phyloP scores from a whole-genome alignment of 2,888 invertebrate genomes.

The Xanthorhoe spadicearia region DNA sequence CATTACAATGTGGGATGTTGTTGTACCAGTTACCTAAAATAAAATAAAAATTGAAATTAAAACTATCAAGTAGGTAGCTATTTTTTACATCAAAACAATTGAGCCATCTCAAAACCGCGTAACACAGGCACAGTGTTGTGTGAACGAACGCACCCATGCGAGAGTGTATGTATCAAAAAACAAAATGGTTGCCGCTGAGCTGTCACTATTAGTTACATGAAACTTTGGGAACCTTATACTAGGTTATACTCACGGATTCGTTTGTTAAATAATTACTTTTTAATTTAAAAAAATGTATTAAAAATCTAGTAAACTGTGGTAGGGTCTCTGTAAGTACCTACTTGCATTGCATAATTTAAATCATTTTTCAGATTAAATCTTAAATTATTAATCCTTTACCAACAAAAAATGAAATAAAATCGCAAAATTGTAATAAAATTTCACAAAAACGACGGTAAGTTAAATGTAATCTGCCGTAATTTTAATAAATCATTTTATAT shows the following conservation, averaged over 20 bases:
- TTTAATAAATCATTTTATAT: conserved; percentile 31
- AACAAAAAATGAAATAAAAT: conserved; percentile 1
- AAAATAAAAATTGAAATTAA: background rate
- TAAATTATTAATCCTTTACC: background rate
- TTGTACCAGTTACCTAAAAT: no score
- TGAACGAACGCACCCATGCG: conserved; percentile 42
- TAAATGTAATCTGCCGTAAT: conserved; percentile 20
- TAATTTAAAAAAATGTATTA: no score
- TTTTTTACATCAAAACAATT: conserved; percentile 29
- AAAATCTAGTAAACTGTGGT: no score
- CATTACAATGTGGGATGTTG: no score
- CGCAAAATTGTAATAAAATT: conserved; percentile 12
- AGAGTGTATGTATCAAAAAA: conserved; percentile 42
- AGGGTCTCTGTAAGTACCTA: no score
- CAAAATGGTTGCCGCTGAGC: conserved; percentile 40
- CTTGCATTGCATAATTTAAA: no score
- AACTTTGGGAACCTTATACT: conserved; percentile 29
- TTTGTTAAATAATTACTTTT: background rate
- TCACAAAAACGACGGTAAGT: conserved; percentile 17
- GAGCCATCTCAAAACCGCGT: conserved; percentile 30
- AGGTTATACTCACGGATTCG: background rate
- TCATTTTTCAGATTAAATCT: no score
- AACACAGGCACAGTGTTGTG: conserved; percentile 37
- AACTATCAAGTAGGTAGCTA: conserved; percentile 8
- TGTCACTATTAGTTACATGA: conserved; percentile 35